phyloP scores from a whole-genome alignment of 2,888 invertebrate species.

The Zaprionus lineosus region DNA sequence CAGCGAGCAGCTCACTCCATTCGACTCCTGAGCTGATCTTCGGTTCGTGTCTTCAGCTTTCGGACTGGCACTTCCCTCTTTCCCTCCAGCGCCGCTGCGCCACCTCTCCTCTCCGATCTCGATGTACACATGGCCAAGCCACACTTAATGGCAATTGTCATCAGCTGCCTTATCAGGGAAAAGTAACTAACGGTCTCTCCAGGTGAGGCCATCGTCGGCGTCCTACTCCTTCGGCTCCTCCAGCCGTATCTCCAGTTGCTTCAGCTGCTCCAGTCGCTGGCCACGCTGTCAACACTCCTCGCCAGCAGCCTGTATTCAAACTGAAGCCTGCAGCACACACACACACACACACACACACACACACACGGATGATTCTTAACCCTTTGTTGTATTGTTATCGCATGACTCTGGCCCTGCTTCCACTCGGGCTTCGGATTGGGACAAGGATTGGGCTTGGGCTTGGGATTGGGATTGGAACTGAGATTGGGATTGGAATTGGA shows the following conservation, averaged over 20 bases:
- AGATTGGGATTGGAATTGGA: not conserved
- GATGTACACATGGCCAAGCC: conserved; percentile 28
- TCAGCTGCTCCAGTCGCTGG: conserved; percentile 1
- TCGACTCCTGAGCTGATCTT: too few species aligned
- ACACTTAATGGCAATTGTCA: conserved; percentile 66
- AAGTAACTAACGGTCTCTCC: conserved; percentile 52
- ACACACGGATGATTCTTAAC: too few species aligned
- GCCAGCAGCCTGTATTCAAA: too few species aligned
- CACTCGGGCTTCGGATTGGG: not conserved
- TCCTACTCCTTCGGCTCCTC: not conserved
- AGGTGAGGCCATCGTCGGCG: too few species aligned
- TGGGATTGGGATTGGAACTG: not conserved
- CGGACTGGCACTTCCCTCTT: too few species aligned
- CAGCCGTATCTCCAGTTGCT: conserved; percentile 1
- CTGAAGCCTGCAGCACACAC: too few species aligned
- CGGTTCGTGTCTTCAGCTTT: too few species aligned
- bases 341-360: too few species aligned
- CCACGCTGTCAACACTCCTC: too few species aligned
- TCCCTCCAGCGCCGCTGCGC: too few species aligned
- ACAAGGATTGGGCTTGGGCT: not conserved
- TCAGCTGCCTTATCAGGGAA: conserved; percentile 58
- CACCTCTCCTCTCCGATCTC: conserved; percentile 25
- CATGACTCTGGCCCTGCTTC: not conserved
- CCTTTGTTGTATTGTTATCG: conserved; percentile 1
- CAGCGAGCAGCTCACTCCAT: too few species aligned